Percentiles rank a stretch among this genome's conserved stretches.
These are phyloP conservation scores for Tapirus indicus DNA, from an alignment of 2,797 vertebrate species.

Conservation along the genomic window DNA sequence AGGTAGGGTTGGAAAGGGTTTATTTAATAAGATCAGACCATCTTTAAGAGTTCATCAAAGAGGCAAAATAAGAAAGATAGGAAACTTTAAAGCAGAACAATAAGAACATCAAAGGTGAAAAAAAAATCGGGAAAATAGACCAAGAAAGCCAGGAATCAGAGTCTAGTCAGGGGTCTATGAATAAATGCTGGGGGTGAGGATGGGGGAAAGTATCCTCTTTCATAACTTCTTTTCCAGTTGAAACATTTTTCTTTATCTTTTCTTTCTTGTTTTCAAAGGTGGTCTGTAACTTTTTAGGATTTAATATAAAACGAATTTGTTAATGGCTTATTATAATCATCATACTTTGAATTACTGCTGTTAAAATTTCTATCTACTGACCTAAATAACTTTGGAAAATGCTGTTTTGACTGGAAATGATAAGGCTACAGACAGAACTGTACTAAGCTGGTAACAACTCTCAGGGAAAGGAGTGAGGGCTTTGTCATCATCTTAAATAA, in stretches of 20 bases:
- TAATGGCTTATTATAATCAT: not conserved
- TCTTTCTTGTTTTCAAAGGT: not conserved
- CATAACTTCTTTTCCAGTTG: not conserved
- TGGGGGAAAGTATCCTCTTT: rapidly evolving
- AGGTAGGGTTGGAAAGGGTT: not conserved
- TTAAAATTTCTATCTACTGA: not conserved
- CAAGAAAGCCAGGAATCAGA: not conserved
- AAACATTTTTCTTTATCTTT: not conserved
- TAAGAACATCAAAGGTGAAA: not conserved
- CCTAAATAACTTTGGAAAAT: not conserved
- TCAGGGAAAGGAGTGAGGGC: not conserved
- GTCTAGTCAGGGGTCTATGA: not conserved
- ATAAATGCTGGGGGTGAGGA: not conserved
- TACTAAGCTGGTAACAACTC: not conserved
- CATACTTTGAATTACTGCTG: not conserved
- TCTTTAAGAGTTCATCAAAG: not conserved
- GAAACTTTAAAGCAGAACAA: not conserved
- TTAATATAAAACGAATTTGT: not conserved
- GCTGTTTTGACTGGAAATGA: not conserved
- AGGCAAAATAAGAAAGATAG: not conserved
- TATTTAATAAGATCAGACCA: not conserved
- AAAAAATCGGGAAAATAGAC: not conserved
- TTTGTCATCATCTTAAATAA: not conserved
- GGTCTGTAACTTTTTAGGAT: not conserved
- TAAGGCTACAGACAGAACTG: not conserved